phyloP scores from a whole-genome alignment of 2,113 vertebrate genomes.

The Pseudorectes ferrugineus region DNA sequence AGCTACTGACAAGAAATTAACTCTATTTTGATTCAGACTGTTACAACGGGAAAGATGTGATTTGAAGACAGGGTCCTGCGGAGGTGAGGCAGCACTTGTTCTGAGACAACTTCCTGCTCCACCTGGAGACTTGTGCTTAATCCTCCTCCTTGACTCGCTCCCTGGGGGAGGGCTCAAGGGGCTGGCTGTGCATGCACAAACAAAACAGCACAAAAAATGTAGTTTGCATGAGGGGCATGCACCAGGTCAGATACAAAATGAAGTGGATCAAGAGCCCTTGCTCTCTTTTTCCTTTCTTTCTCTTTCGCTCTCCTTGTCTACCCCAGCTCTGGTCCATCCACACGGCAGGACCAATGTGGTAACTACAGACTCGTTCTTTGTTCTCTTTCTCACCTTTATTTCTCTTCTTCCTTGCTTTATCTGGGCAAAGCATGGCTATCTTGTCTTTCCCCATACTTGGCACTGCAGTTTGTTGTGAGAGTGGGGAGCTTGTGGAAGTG shows the following conservation, averaged over 20 bases:
- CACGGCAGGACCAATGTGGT: too few species aligned
- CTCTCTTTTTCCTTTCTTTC: neutral
- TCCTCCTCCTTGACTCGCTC: neutral
- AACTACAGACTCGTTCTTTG: neutral
- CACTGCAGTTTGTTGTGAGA: neutral
- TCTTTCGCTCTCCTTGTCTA: neutral
- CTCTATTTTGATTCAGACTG: neutral
- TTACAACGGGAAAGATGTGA: rapidly evolving
- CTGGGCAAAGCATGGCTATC: neutral
- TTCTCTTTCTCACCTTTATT: neutral
- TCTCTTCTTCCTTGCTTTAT: neutral
- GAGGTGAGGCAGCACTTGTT: neutral
- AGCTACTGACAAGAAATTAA: neutral
- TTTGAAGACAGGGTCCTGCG: neutral
- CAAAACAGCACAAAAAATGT: neutral
- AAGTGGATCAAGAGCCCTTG: rapidly evolving
- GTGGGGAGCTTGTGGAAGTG: too few species aligned
- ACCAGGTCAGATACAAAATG: neutral
- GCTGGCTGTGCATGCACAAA: neutral
- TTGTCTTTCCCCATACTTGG: neutral
- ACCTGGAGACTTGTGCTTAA: neutral
- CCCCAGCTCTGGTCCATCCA: neutral
- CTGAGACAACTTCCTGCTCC: neutral
- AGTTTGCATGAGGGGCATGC: neutral
- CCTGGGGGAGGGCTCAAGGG: neutral